Base-by-base conservation (phyloP, 1,140 invertebrate species). In the Aporrectodea caliginosa region DNA sequence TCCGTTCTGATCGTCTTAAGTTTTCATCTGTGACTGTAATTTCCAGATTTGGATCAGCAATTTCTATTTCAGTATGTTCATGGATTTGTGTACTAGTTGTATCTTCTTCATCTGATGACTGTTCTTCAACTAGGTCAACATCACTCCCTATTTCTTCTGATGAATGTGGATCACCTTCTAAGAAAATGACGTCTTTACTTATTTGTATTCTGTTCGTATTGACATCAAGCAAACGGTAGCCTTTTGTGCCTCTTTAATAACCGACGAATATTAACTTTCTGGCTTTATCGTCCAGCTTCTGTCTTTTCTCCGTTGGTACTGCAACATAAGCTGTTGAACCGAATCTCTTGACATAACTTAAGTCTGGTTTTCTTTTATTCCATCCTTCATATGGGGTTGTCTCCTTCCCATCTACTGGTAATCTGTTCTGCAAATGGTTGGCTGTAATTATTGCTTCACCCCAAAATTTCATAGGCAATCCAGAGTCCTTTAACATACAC, bases 311-410 rank as follows among this genome's bases (percentile, higher is more conserved):
- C 29, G 87, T 85, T 12, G 88, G 86, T 34, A 90, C 83, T 32
- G 87, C 83, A 1, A 83, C 84, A 80, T 86, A 87, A 16, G 87
- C 88, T 78, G 81, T 78, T 78, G 87, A 89, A 73, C 89, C 88
- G 86, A 90, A 90, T 69, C 83, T 83, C n/a, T 85, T 88, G 76
- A 90, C 84, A 85, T 90, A 84, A 80, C 85, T 85, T 72, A 90
- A 83, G 84, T 90, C 85, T 82, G 89, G 88, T 85, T 87, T 89
- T 80, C 80, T 81, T 78, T 85, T 84, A 83, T 81, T 82, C 87
- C 89, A 90, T 77, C 85, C 79, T 84, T 89, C 85, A 81, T 84
- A 82, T 30, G 87, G 85, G 79, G 89, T 90, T 84, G 84, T 86
- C 32, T 80, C 29, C 14, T 30, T 68, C 12, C 16, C 22, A 16